These are phyloP conservation scores for Panagrolaimus sp. DNA, from an alignment of 1,140 invertebrate species.

Conservation along the genomic window DNA sequence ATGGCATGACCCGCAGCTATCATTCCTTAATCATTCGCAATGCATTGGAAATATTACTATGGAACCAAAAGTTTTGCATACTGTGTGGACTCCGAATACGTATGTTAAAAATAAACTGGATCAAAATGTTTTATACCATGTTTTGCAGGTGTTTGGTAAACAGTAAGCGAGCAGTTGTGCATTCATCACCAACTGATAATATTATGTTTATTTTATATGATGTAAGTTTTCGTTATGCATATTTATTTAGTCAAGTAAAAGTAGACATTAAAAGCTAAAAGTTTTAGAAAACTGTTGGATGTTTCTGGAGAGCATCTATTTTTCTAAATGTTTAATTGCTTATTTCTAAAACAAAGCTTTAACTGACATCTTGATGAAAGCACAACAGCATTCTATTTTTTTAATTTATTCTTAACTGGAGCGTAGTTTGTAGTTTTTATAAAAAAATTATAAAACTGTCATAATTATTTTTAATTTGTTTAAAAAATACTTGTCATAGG, in stretches of 20 bases:
- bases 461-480: no score
- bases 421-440: no score
- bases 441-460: no score
- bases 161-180: conserved; percentile 48
- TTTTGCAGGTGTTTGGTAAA: conserved; percentile 48
- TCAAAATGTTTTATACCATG: not conserved
- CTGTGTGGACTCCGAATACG: conserved; percentile 57
- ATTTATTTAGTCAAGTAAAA: conserved; percentile 14
- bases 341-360: no score
- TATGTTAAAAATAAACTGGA: conserved; percentile 1
- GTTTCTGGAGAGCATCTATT: no score
- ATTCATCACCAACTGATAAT: conserved; percentile 56
- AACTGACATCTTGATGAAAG: no score
- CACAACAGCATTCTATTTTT: no score
- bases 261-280: no score
- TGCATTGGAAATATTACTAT: conserved; percentile 58
- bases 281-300: no score
- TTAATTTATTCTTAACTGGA: no score
- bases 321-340: no score
- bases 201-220: conserved; percentile 55
- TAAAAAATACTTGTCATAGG: no score
- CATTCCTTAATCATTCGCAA: conserved; percentile 49
- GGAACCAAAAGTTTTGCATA: conserved; percentile 44
- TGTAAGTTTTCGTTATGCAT: conserved; percentile 15
- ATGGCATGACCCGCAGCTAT: conserved; percentile 52